phyloP scores from a whole-genome alignment of 2,888 invertebrate genomes.

The Lampropteryx suffumata region DNA sequence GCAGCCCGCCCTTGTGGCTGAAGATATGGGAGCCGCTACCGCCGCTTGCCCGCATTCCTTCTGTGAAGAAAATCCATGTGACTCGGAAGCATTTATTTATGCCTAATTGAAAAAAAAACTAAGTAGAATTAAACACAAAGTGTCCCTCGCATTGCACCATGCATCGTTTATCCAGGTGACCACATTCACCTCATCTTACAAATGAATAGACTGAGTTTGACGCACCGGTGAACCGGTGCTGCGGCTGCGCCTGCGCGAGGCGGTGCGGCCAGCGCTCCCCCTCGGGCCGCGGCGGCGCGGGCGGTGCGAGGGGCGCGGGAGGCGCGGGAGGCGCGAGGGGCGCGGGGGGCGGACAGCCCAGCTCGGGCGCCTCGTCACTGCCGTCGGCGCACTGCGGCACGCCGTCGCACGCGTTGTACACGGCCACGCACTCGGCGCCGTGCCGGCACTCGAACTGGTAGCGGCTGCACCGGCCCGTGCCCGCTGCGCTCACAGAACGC shows the following conservation, averaged over 20 bases:
- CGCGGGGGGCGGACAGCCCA: slow-evolving; percentile 86
- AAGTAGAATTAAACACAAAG: too few species aligned
- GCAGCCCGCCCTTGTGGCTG: slow-evolving; percentile 87
- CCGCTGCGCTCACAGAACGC: too few species aligned
- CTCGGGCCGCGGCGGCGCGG: slow-evolving; percentile 24
- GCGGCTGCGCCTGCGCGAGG: slow-evolving; percentile 69
- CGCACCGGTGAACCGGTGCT: slow-evolving; percentile 46
- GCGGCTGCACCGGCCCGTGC: slow-evolving; percentile 87
- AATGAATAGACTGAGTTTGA: too few species aligned
- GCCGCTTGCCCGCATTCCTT: neutral
- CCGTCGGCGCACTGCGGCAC: slow-evolving; percentile 96
- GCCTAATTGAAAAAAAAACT: too few species aligned
- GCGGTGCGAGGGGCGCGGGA: slow-evolving; percentile 27
- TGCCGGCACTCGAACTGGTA: slow-evolving; percentile 95
- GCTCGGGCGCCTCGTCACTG: slow-evolving; percentile 94
- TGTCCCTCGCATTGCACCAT: too few species aligned
- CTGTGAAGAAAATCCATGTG: neutral
- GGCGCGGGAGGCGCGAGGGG: slow-evolving; percentile 45
- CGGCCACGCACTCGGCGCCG: slow-evolving; percentile 95
- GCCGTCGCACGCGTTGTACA: slow-evolving; percentile 97
- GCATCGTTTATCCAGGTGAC: too few species aligned
- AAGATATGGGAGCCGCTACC: slow-evolving; percentile 84
- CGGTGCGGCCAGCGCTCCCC: slow-evolving; percentile 65
- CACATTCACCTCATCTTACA: too few species aligned
- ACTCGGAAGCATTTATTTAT: too few species aligned